phyloP scores from a whole-genome alignment of 53 echinoderm and acorn worm species.

The Henricia sp. region DNA sequence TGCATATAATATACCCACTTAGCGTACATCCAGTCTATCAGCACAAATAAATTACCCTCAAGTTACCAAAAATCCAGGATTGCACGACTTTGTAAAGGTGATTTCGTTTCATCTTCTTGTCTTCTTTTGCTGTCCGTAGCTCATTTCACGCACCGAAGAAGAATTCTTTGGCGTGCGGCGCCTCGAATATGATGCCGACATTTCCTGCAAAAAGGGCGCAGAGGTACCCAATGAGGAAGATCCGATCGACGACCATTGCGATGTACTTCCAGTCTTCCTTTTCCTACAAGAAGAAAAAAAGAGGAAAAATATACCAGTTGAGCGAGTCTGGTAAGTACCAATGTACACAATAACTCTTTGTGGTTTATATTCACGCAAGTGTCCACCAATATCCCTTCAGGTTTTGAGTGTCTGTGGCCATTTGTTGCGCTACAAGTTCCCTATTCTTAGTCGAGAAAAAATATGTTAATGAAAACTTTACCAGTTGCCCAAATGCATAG shows the following conservation, averaged over 20 bases:
- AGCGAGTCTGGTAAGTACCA: not conserved
- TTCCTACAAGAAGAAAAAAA: conserved; percentile 61
- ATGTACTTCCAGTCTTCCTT: conserved; percentile 95
- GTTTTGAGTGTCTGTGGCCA: not conserved
- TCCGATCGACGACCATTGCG: conserved; percentile 97
- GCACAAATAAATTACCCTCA: too few relatives aligned
- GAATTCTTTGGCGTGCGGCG: conserved; percentile 83
- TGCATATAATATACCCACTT: too few relatives aligned
- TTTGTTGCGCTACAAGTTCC: too few relatives aligned
- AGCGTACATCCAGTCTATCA: too few relatives aligned
- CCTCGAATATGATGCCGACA: conserved; percentile 83
- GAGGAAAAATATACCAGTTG: not conserved
- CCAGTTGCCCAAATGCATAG: too few relatives aligned
- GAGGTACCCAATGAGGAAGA: conserved; percentile 92
- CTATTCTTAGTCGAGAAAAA: too few relatives aligned
- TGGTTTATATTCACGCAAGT: not conserved
- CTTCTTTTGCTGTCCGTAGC: not conserved
- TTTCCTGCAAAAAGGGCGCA: conserved; percentile 78
- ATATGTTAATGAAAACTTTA: too few relatives aligned
- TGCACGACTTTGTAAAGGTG: conserved; percentile 3
- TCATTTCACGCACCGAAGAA: conserved; percentile 64
- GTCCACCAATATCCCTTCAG: not conserved
- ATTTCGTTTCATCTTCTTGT: too few relatives aligned
- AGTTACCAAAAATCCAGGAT: not conserved
- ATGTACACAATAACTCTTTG: too few relatives aligned